phyloP scores from a whole-genome alignment of 2,797 vertebrate genomes.

The Simalia tracyae region DNA sequence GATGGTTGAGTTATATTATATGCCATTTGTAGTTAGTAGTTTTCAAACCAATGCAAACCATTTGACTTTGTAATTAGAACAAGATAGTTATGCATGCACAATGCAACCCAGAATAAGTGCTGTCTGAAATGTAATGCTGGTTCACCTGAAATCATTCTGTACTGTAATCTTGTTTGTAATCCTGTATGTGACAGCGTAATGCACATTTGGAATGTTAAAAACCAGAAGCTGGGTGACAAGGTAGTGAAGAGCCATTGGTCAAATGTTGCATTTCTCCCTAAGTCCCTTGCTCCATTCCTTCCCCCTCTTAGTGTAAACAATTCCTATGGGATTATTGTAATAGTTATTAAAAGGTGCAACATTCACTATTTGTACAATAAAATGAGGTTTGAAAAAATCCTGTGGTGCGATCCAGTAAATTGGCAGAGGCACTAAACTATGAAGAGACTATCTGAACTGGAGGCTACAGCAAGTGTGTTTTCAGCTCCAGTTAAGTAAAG shows the following conservation, averaged over 20 bases:
- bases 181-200: slow-evolving; percentile 83
- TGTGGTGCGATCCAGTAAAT: neutral
- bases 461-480: too few relatives aligned
- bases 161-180: slow-evolving; percentile 84
- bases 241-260: slow-evolving; percentile 77
- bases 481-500: neutral
- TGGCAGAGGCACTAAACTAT: neutral
- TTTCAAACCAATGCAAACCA: slow-evolving; percentile 76
- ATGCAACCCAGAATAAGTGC: slow-evolving; percentile 82
- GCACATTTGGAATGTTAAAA: slow-evolving; percentile 77
- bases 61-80: slow-evolving; percentile 79
- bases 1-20: slow-evolving; percentile 71
- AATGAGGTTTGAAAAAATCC: slow-evolving; percentile 54
- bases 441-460: neutral
- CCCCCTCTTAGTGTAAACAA: slow-evolving; percentile 68
- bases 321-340: slow-evolving; percentile 73
- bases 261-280: slow-evolving; percentile 76
- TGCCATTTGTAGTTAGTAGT: slow-evolving; percentile 76
- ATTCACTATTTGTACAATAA: slow-evolving; percentile 76
- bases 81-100: slow-evolving; percentile 82
- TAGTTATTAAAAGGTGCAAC: slow-evolving; percentile 72
- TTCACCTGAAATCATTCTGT: slow-evolving; percentile 79
- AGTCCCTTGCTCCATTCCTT: slow-evolving; percentile 59
- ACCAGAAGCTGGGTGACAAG: slow-evolving; percentile 73
- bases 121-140: slow-evolving; percentile 82